These are phyloP conservation scores for Muscina levida DNA, from an alignment of 2,888 invertebrate genomes.

Conservation along the genomic window DNA sequence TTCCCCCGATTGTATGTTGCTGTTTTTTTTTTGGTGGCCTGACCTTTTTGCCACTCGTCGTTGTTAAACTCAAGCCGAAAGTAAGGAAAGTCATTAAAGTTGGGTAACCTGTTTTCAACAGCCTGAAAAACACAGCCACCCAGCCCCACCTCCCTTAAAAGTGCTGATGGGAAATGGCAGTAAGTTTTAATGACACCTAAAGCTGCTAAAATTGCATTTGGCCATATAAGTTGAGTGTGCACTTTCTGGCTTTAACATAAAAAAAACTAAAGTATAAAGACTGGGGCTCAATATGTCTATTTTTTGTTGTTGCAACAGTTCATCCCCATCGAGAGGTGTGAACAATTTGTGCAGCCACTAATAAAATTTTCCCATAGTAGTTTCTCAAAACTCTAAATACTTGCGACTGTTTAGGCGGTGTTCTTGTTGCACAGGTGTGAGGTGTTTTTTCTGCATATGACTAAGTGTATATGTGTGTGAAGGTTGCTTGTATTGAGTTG, in stretches of 20 bases:
- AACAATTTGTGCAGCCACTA: too few species aligned
- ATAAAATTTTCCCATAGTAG: too few species aligned
- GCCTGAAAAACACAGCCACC: not conserved
- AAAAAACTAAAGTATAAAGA: too few species aligned
- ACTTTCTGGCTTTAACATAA: too few species aligned
- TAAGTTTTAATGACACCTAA: constrained; percentile 56
- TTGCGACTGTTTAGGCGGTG: not conserved
- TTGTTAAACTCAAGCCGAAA: not conserved
- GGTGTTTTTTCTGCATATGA: not conserved
- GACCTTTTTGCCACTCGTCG: not conserved
- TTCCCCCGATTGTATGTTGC: too few species aligned
- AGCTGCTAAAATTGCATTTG: constrained; percentile 51
- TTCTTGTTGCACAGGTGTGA: not conserved
- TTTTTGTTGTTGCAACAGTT: too few species aligned
- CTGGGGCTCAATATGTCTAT: too few species aligned
- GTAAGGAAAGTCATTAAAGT: constrained; percentile 23
- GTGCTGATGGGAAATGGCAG: not conserved
- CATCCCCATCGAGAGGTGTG: too few species aligned
- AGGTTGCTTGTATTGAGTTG: not conserved
- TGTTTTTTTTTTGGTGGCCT: not conserved
- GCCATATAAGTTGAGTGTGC: constrained; percentile 10
- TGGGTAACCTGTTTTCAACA: not conserved
- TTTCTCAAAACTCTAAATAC: not conserved
- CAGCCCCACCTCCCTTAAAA: not conserved
- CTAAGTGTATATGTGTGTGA: not conserved